These are phyloP conservation scores for Alectoris magna DNA, from an alignment of 2,797 vertebrate species.

Conservation along the genomic window DNA sequence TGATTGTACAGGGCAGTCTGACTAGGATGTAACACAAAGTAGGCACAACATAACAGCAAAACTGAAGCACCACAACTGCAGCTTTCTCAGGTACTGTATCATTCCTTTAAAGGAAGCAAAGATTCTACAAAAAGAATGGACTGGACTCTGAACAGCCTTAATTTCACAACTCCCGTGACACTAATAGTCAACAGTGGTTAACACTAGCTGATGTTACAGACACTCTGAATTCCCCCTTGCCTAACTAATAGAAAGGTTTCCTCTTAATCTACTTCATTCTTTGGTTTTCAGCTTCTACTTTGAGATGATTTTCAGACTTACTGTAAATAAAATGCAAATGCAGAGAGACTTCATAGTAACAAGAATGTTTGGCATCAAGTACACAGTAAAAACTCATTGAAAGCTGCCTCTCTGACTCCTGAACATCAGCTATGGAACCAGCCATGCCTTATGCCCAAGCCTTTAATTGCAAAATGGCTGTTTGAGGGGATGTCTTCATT, in stretches of 20 bases:
- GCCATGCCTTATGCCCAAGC: not conserved
- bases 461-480: not conserved
- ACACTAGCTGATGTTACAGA: not conserved
- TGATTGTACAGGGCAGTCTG: not conserved
- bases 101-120: not conserved
- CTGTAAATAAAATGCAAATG: not conserved
- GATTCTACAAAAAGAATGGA: not conserved
- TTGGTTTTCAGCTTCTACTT: not conserved
- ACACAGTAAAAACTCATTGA: not conserved
- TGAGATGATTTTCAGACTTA: constrained; percentile 7
- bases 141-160: not conserved
- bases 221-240: not conserved
- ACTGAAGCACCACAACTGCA: fast-evolving
- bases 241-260: constrained; percentile 11
- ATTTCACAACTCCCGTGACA: not conserved
- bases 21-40: not conserved
- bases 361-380: not conserved
- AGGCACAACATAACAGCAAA: not conserved
- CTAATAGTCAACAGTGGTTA: not conserved
- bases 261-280: not conserved
- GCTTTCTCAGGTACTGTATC: not conserved
- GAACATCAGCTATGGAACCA: not conserved
- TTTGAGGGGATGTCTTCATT: not conserved
- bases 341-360: not conserved
- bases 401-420: not conserved